These are phyloP conservation scores for Acanthaster planci DNA, from an alignment of 35 echinoderm and acorn worm genomes.

Conservation along the genomic window DNA sequence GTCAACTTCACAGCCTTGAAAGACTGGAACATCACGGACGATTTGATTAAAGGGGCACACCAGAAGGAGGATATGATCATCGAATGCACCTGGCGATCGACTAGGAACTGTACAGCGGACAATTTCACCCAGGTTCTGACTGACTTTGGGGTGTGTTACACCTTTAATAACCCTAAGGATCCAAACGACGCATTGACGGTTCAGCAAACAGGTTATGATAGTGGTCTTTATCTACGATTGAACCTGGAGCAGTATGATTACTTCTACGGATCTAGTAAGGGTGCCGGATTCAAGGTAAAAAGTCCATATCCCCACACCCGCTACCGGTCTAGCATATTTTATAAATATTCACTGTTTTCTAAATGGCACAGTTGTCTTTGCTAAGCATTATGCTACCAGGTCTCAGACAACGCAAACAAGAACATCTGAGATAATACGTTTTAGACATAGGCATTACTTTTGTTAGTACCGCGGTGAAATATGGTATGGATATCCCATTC, in stretches of 20 bases:
- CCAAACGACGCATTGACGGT: not conserved
- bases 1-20: not conserved
- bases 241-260: constrained; percentile 77
- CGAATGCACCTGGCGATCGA: constrained; percentile 47
- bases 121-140: constrained; percentile 72
- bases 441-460: not conserved
- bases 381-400: not conserved
- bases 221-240: constrained; percentile 60
- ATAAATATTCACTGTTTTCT: no score
- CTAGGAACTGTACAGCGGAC: constrained; percentile 32
- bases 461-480: no score
- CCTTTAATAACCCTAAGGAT: constrained; percentile 55
- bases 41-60: constrained; percentile 19
- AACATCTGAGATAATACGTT: not conserved
- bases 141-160: constrained; percentile 75
- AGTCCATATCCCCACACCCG: no score
- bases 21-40: constrained; percentile 10
- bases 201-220: constrained; percentile 51
- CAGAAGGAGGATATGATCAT: constrained; percentile 33
- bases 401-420: no score
- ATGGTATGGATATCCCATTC: no score
- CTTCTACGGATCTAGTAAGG: constrained; percentile 36
- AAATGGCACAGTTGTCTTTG: not conserved
- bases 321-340: no score
- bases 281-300: constrained; percentile 78